Conservation (phyloP, 2,888 invertebrate genomes). For the Orthonevra nobilis region DNA sequence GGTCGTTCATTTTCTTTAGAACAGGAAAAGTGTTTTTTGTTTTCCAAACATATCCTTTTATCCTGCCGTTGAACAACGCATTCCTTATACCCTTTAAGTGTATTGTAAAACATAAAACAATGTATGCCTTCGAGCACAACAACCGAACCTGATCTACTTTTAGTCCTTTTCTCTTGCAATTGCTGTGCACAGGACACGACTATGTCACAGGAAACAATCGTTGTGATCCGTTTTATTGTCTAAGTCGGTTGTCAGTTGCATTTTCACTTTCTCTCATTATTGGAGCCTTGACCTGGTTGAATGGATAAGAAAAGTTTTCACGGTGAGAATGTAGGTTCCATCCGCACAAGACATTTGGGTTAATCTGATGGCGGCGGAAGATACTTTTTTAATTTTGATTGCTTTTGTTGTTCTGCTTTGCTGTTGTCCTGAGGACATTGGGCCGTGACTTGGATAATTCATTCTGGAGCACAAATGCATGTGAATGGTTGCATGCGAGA, state of each 20-base stretch:
- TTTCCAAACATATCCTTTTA: slow-evolving; percentile 1
- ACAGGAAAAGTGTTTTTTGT: background rate
- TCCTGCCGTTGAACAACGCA: background rate
- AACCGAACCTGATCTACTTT: slow-evolving; percentile 53
- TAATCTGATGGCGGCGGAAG: background rate
- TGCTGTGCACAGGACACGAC: slow-evolving; percentile 19
- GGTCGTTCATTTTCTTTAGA: background rate
- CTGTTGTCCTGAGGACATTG: slow-evolving; percentile 4
- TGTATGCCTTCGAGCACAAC: slow-evolving; percentile 3
- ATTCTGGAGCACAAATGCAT: no score
- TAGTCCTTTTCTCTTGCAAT: slow-evolving; percentile 5
- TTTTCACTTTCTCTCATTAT: slow-evolving; percentile 25
- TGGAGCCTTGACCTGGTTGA: slow-evolving; percentile 33
- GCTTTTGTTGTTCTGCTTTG: background rate
- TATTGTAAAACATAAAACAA: no score
- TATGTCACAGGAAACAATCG: slow-evolving; percentile 42
- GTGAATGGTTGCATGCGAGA: no score
- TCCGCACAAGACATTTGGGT: slow-evolving; percentile 22
- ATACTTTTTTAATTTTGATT: slow-evolving; percentile 40
- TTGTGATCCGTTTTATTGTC: slow-evolving; percentile 36
- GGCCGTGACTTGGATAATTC: slow-evolving; percentile 1
- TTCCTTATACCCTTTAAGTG: slow-evolving; percentile 3
- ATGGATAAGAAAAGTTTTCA: background rate
- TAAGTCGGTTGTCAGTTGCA: background rate
- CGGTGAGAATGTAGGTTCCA: slow-evolving; percentile 1